These are phyloP conservation scores for Rousettus madagascariensis DNA, from an alignment of 2,797 vertebrate species.

Conservation along the genomic window DNA sequence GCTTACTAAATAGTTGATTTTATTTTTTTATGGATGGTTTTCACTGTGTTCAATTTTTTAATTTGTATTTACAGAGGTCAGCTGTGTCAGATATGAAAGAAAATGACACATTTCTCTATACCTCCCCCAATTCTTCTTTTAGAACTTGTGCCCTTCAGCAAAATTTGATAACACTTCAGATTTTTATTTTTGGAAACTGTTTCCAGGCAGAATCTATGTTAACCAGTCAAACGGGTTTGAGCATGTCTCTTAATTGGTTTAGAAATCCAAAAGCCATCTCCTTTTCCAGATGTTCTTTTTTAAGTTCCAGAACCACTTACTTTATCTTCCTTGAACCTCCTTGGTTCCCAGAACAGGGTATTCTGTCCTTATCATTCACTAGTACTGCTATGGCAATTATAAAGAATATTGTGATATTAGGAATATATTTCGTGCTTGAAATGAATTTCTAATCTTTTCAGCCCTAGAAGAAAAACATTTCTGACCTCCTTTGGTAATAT, in stretches of 20 bases:
- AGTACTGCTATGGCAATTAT: not conserved
- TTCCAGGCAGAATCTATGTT: conserved; percentile 44
- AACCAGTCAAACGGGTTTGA: conserved; percentile 24
- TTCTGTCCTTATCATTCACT: not conserved
- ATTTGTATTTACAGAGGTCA: not conserved
- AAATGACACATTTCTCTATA: not conserved
- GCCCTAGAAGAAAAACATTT: conserved; percentile 31
- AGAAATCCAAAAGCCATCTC: conserved; percentile 29
- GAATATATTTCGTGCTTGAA: not conserved
- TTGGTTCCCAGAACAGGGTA: not conserved
- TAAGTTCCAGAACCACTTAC: conserved; percentile 12
- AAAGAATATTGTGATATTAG: not conserved
- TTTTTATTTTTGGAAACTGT: conserved; percentile 62
- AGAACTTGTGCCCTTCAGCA: conserved; percentile 33
- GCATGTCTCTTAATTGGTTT: not conserved
- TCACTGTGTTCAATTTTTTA: not conserved
- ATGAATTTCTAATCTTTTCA: conserved; percentile 42
- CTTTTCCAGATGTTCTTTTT: conserved; percentile 40
- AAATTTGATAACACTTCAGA: conserved; percentile 46
- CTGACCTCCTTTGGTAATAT: not conserved
- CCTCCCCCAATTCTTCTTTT: conserved; percentile 25
- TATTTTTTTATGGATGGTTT: not conserved
- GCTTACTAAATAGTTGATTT: conserved; percentile 8
- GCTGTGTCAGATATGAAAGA: not conserved
- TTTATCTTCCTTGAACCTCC: conserved; percentile 1